Conservation (phyloP, 2,113 vertebrate species). For the Hyaena hyaena region DNA sequence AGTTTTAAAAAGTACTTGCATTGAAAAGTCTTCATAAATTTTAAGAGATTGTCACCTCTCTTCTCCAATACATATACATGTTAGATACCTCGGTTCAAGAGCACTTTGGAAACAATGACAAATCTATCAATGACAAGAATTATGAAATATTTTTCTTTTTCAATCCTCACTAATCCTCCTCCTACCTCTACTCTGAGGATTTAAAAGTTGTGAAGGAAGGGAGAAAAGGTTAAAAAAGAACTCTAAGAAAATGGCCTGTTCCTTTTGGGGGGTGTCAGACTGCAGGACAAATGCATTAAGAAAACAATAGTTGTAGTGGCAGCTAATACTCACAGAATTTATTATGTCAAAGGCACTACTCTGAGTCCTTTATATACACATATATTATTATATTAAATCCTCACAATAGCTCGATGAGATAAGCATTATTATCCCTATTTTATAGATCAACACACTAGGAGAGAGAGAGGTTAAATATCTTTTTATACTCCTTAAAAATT, state of each 20-base stretch:
- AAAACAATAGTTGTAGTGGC: background rate
- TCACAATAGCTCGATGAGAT: background rate
- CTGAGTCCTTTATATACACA: background rate
- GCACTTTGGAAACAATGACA: background rate
- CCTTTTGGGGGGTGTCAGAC: background rate
- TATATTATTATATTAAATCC: slow-evolving; percentile 13
- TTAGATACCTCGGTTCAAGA: slow-evolving; percentile 8
- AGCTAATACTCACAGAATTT: background rate
- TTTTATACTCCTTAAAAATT: background rate
- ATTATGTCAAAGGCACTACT: background rate
- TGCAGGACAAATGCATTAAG: background rate
- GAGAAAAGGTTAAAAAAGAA: background rate
- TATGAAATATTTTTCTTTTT: slow-evolving; percentile 12
- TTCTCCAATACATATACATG: background rate
- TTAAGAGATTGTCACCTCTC: background rate
- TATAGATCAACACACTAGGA: background rate
- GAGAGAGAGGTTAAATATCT: background rate
- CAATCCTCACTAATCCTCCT: background rate
- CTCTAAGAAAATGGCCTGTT: background rate
- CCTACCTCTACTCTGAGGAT: background rate
- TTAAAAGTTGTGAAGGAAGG: background rate
- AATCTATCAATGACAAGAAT: slow-evolving; percentile 12
- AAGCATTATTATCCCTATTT: background rate
- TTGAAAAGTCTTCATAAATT: slow-evolving; percentile 1
- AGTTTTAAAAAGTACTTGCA: background rate